Conservation (phyloP, 1,140 invertebrate genomes). For the Bombus superbus region DNA sequence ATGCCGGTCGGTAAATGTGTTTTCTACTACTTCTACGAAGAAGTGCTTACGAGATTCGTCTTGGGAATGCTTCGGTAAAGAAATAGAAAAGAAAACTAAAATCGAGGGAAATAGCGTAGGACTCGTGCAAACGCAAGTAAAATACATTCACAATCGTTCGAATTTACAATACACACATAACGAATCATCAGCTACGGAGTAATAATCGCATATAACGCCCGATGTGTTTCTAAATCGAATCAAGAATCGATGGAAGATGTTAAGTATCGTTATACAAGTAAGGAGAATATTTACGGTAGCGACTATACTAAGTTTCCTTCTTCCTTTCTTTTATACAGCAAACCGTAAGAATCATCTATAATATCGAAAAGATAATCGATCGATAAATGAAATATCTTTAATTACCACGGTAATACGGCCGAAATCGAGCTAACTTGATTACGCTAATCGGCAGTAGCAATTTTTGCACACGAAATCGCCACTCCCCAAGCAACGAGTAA, state of each 20-base stretch:
- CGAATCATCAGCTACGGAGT: slow-evolving; percentile 41
- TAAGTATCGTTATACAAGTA: background rate
- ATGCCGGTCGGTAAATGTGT: slow-evolving; percentile 34
- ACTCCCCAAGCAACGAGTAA: slow-evolving; percentile 29
- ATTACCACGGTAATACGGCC: slow-evolving; percentile 29
- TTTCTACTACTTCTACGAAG: slow-evolving; percentile 7
- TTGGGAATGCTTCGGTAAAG: slow-evolving; percentile 44
- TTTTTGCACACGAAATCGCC: slow-evolving; percentile 47
- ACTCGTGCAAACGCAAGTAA: slow-evolving; percentile 41
- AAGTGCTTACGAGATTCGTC: background rate
- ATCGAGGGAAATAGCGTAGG: background rate
- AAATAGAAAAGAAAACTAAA: slow-evolving; percentile 20
- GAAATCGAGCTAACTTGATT: slow-evolving; percentile 12
- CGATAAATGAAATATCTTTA: slow-evolving; percentile 2
- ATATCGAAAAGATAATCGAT: background rate
- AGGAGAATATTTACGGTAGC: background rate
- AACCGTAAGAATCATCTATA: too few species aligned
- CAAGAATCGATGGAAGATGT: background rate
- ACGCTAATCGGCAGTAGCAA: slow-evolving; percentile 32
- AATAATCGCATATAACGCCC: slow-evolving; percentile 14
- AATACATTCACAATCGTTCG: slow-evolving; percentile 39
- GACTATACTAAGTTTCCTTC: background rate
- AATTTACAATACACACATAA: slow-evolving; percentile 25
- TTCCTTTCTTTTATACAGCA: too few species aligned
- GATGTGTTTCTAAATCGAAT: slow-evolving; percentile 24